phyloP scores from a whole-genome alignment of 2,113 vertebrate genomes.

The Cyrtonyx montezumae region DNA sequence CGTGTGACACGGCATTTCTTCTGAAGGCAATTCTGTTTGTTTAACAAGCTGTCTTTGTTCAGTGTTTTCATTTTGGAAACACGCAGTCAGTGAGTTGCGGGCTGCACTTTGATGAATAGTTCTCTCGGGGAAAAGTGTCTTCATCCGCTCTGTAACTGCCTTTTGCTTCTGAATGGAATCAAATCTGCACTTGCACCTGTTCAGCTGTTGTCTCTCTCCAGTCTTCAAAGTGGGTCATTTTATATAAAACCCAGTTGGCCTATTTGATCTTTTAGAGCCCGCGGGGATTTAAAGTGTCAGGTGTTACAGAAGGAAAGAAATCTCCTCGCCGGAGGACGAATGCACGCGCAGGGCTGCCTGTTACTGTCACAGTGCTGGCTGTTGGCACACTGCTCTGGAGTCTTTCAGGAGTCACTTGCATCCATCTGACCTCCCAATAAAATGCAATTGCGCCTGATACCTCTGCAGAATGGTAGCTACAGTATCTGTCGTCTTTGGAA shows the following conservation, averaged over 20 bases:
- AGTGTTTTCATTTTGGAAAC: neutral
- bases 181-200: neutral
- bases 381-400: neutral
- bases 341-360: neutral
- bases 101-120: constrained; percentile 6
- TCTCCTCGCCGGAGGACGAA: neutral
- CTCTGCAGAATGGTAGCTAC: neutral
- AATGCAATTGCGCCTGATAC: neutral
- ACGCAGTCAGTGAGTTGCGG: neutral
- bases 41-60: neutral
- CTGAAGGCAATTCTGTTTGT: neutral
- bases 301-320: neutral
- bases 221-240: constrained; percentile 7
- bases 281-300: neutral
- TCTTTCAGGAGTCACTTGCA: neutral
- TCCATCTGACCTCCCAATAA: neutral
- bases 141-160: neutral
- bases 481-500: neutral
- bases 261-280: constrained; percentile 9
- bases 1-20: neutral
- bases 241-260: neutral
- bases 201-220: constrained; percentile 14
- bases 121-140: neutral
- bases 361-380: neutral
- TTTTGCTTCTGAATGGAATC: neutral